Conservation (phyloP, 1,140 invertebrate species). For the Ceratosolen fusciceps region DNA sequence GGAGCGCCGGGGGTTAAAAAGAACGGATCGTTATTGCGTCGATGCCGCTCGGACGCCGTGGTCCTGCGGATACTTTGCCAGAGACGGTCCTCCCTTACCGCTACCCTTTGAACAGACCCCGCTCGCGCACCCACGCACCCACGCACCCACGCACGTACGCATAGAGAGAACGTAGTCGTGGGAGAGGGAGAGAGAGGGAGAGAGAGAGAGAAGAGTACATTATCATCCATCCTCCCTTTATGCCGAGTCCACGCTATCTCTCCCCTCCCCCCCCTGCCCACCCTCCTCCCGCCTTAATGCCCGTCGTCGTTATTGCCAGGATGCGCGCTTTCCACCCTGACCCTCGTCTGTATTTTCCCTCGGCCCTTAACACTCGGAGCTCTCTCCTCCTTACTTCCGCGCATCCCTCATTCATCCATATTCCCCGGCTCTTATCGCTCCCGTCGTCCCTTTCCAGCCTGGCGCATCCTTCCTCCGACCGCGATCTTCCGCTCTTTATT, state of each 20-base stretch:
- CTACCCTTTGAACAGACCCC: neutral
- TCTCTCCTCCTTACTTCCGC: constrained; percentile 48
- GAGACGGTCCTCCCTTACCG: neutral
- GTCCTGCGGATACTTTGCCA: constrained; percentile 5
- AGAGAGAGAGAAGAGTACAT: no score
- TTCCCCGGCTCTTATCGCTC: constrained; percentile 28
- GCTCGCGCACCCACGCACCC: no score
- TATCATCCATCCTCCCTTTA: constrained; percentile 13
- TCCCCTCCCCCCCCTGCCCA: no score
- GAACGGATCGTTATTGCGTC: constrained; percentile 18
- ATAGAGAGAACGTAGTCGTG: no score
- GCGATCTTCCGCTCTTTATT: constrained; percentile 21
- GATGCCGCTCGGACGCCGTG: neutral
- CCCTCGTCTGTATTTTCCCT: constrained; percentile 69
- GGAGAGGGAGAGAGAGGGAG: no score
- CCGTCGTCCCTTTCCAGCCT: constrained; percentile 23
- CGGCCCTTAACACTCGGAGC: constrained; percentile 54
- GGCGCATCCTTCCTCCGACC: constrained; percentile 26
- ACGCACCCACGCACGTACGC: no score
- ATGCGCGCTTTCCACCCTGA: constrained; percentile 68
- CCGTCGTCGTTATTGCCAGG: constrained; percentile 70
- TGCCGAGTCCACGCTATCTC: no score
- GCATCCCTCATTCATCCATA: constrained; percentile 52
- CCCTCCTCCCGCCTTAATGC: constrained; percentile 51
- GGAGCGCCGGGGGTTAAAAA: neutral